Conservation (phyloP, 2,797 vertebrate species). For the Craterocephalus amniculus region DNA sequence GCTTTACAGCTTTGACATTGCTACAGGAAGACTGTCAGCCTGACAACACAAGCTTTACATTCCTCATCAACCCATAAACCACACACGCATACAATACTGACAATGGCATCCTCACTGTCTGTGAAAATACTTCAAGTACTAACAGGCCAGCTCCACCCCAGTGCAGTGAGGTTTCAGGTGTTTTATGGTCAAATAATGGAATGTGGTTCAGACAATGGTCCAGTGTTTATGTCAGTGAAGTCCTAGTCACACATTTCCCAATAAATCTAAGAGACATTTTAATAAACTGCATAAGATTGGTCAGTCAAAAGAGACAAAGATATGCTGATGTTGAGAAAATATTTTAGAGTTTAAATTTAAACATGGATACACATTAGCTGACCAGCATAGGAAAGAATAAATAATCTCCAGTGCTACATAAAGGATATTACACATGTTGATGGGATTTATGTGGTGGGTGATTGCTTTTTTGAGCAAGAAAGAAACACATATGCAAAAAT, state of each 20-base stretch:
- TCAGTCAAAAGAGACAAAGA: no score
- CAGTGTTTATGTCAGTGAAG: not conserved
- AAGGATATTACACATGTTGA: not conserved
- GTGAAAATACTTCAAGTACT: conserved; percentile 10
- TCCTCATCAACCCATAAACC: conserved; percentile 23
- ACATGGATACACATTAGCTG: no score
- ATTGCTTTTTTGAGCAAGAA: not conserved
- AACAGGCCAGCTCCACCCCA: not conserved
- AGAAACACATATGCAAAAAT: not conserved
- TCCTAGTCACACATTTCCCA: not conserved
- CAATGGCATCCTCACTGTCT: not conserved
- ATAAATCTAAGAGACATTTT: no score
- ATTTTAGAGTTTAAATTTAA: not conserved
- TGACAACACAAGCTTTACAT: conserved; percentile 32
- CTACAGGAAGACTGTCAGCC: conserved; percentile 40
- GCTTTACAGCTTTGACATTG: conserved; percentile 52
- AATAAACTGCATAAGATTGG: no score
- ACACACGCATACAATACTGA: conserved; percentile 17
- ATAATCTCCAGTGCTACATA: no score
- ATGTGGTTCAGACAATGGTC: not conserved
- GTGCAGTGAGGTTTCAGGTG: not conserved
- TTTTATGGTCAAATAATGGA: not conserved
- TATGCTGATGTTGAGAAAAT: no score
- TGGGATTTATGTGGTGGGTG: not conserved
- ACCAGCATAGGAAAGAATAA: no score